Base-by-base conservation (phyloP, 2,113 vertebrate genomes). In the Synchiropus splendidus region DNA sequence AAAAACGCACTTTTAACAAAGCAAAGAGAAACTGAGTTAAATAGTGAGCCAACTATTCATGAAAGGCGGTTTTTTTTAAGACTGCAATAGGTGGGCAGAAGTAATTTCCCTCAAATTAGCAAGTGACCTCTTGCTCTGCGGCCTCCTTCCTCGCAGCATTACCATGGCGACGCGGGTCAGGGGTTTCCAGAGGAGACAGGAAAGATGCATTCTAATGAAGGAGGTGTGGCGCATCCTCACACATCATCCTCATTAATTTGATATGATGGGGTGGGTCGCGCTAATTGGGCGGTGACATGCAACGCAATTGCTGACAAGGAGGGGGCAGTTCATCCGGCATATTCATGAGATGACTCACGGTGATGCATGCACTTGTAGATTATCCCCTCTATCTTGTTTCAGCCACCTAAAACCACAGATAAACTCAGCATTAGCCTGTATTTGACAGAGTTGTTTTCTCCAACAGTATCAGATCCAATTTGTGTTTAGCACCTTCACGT, bases 231-330 rank as follows among this genome's bases (percentile, higher is more conserved):
- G 9, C 16, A 15, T 14, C 49, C 50, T 47, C 47, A 32, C 34
- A 36, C 12, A 39, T 45, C 31, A 41, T 48, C 46, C 61, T 45
- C 5, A 18, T 64, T 66, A 69, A 66, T 57, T 39, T 9, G 15
- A 62, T 48, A 55, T 50, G 57, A 64, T 32, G 45, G 49, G 47
- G 58, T 54, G 54, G 58, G 53, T 57, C 61, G 16, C 31, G 14
- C 54, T 69, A 60, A 70, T 64, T 54, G 61, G 55, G 54, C 39
- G 3, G 17, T 56, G 53, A 63, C 45, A 68, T 30, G 42, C 43
- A 42, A 14, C 36, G 35, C 39, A 62, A 16, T 8, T 16, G 55
- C 49, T 58, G 60, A 60, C 51, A 39, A 52, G 59, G 36, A 47
- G 27, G 40, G 10, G 15, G n/a, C 13, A 32, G 34, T 27, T 27